Conservation (phyloP, 2,888 invertebrate species). For the Caenorhabditis sp. region DNA sequence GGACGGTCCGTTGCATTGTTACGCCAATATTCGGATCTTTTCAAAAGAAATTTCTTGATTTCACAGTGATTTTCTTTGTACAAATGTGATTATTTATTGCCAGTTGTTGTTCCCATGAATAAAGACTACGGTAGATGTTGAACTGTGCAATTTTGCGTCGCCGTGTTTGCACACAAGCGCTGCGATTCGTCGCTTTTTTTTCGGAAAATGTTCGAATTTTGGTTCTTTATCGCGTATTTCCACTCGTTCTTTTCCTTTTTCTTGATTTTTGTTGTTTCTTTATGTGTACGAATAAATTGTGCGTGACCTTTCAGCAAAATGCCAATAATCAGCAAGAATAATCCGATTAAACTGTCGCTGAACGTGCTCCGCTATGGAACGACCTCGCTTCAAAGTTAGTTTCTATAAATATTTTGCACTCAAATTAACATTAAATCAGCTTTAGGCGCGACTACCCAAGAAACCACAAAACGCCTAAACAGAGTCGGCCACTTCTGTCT, state of each 20-base stretch:
- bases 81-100: neutral
- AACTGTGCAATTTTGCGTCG: constrained; percentile 8
- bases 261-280: too few species aligned
- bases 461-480: constrained; percentile 39
- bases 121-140: constrained; percentile 16
- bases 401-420: neutral
- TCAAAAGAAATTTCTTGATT: too few species aligned
- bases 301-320: constrained; percentile 24
- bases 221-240: neutral
- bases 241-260: neutral
- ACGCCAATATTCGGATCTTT: constrained; percentile 5
- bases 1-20: constrained; percentile 1
- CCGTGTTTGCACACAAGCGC: constrained; percentile 22
- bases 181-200: constrained; percentile 7
- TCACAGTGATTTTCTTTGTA: neutral
- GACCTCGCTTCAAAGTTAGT: constrained; percentile 33
- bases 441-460: constrained; percentile 35
- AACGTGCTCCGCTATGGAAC: constrained; percentile 41
- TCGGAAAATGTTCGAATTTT: neutral
- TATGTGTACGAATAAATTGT: too few species aligned
- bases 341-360: constrained; percentile 33
- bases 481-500: constrained; percentile 46
- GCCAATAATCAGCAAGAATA: constrained; percentile 9
- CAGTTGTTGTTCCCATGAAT: neutral
- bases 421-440: neutral